Evolutionary conservation across 2,113 vertebrate genomes (phyloP).

Genomic region (Hypomesus transpacificus): DNA sequence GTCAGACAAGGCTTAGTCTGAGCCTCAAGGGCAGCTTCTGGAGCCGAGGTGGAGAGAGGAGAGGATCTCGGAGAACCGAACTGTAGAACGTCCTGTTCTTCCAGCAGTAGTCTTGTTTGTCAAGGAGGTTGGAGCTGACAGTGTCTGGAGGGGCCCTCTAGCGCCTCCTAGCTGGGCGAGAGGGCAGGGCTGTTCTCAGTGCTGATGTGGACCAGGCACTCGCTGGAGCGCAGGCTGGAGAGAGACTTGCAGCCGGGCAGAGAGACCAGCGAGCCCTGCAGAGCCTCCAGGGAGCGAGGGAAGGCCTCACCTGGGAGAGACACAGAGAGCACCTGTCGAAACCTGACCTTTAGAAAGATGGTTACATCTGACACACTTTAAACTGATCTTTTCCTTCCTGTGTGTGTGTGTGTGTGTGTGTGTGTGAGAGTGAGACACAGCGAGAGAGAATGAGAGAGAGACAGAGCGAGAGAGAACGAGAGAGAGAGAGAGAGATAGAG

Average conservation of each 20-base stretch:
- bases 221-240: slow-evolving; percentile 93
- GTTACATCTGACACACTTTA: too few relatives aligned
- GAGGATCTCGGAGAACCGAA: too few relatives aligned
- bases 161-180: slow-evolving; percentile 84
- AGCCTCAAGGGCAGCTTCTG: too few relatives aligned
- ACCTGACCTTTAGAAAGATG: background rate
- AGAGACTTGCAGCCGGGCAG: slow-evolving; percentile 94
- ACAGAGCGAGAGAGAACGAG: too few relatives aligned
- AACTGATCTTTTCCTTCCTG: too few relatives aligned
- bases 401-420: too few relatives aligned
- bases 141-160: slow-evolving; percentile 45
- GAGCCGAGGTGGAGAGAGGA: too few relatives aligned
- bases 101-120: slow-evolving; percentile 26
- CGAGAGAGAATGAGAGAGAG: background rate
- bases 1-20: too few relatives aligned
- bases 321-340: background rate
- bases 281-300: slow-evolving; percentile 92
- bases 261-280: slow-evolving; percentile 92
- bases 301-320: slow-evolving; percentile 83
- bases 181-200: slow-evolving; percentile 88
- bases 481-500: too few relatives aligned
- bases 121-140: slow-evolving; percentile 35
- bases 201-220: slow-evolving; percentile 97
- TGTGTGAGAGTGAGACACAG: background rate
- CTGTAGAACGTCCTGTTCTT: background rate